Evolutionary conservation across 1,140 invertebrate genomes (phyloP).

Genomic region (Sesamia nonagrioides): DNA sequence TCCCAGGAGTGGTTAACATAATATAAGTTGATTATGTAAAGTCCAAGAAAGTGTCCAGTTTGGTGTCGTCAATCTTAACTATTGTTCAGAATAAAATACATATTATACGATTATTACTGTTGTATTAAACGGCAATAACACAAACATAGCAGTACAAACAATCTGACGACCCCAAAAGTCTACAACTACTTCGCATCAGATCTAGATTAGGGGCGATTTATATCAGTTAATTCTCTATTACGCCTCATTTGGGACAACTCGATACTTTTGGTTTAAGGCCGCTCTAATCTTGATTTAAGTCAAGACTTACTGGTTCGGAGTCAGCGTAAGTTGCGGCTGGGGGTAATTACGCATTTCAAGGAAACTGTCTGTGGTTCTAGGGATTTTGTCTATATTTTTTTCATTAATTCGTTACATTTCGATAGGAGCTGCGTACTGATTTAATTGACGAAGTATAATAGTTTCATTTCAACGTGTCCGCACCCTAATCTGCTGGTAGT

Average conservation of each 20-base stretch:
- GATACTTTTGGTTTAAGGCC: constrained; percentile 36
- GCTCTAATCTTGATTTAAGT: constrained; percentile 45
- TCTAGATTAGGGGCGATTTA: constrained; percentile 37
- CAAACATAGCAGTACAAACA: constrained; percentile 28
- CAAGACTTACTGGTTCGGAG: constrained; percentile 14
- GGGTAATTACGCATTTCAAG: constrained; percentile 11
- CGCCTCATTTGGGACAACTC: constrained; percentile 41
- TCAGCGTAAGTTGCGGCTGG: background rate
- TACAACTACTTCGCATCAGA: constrained; percentile 31
- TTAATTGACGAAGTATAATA: background rate
- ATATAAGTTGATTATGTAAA: no score
- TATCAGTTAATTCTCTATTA: constrained; percentile 46
- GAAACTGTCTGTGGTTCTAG: background rate
- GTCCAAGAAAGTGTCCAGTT: no score
- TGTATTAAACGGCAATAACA: constrained; percentile 4
- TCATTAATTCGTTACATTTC: background rate
- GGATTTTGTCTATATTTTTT: constrained; percentile 8
- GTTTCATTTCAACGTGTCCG: background rate
- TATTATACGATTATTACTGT: background rate
- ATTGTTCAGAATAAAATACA: background rate
- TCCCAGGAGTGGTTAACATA: no score
- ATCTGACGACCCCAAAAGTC: constrained; percentile 24
- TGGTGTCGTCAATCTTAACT: background rate
- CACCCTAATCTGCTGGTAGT: background rate
- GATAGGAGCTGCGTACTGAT: background rate